phyloP scores from a whole-genome alignment of 2,888 invertebrate genomes.

The Hypselothyrea guttata region DNA sequence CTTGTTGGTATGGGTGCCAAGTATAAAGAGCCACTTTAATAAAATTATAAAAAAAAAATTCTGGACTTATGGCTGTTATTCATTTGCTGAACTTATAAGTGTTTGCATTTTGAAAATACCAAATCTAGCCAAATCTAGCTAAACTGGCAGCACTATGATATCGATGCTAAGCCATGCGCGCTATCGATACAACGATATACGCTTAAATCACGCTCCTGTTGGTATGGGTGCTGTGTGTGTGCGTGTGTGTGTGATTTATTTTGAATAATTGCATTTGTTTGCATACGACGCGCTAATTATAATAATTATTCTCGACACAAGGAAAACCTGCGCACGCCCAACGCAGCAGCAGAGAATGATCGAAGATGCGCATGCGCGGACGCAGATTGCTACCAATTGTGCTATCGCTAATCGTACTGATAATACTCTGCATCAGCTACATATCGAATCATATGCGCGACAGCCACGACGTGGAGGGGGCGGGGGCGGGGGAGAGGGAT shows the following conservation, averaged over 20 bases:
- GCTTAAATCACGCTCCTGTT: too few species aligned
- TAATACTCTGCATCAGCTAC: slow-evolving; percentile 72
- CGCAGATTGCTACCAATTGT: slow-evolving; percentile 74
- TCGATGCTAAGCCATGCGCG: too few species aligned
- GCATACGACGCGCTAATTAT: slow-evolving; percentile 1
- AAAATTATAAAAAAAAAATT: too few species aligned
- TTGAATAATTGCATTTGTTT: slow-evolving; percentile 17
- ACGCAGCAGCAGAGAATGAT: slow-evolving; percentile 51
- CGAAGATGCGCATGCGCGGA: slow-evolving; percentile 79
- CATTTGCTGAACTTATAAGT: too few species aligned
- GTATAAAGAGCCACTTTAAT: too few species aligned
- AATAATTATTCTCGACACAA: neutral
- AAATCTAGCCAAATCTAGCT: too few species aligned
- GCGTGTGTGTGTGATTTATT: slow-evolving; percentile 12
- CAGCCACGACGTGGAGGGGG: slow-evolving; percentile 10
- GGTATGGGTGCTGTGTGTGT: neutral
- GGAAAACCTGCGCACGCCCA: slow-evolving; percentile 11
- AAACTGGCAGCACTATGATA: too few species aligned
- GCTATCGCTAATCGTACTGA: slow-evolving; percentile 61
- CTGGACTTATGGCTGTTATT: too few species aligned
- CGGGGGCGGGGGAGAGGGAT: too few species aligned
- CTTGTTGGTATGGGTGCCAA: too few species aligned
- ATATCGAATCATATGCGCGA: slow-evolving; percentile 53
- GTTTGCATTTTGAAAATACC: too few species aligned
- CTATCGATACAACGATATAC: too few species aligned